A percentile compares a stretch with the other conserved stretches of the same genome.
Evolutionary conservation across 1,140 invertebrate species (phyloP).

Genomic region (Phthorimaea operculella): DNA sequence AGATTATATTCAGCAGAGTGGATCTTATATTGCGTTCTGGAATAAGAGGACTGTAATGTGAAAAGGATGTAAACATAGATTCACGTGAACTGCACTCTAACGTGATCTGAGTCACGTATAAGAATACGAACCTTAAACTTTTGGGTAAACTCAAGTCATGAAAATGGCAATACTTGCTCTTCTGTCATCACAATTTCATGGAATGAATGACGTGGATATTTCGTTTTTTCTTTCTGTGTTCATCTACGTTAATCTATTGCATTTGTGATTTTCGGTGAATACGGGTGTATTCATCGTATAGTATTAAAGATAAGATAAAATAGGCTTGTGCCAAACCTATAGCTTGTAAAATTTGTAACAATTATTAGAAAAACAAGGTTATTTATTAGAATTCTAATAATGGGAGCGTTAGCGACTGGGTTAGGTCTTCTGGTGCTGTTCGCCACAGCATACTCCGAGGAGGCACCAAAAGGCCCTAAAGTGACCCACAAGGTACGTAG

Average conservation of each 20-base stretch:
- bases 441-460: conserved; percentile 40
- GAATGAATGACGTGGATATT: background rate
- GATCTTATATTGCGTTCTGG: too few relatives aligned
- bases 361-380: conserved; percentile 52
- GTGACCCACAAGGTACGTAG: conserved; percentile 53
- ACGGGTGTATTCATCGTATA: background rate
- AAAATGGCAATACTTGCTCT: background rate
- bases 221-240: background rate
- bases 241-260: background rate
- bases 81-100: too few relatives aligned
- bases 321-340: background rate
- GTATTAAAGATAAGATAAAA: background rate
- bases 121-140: too few relatives aligned
- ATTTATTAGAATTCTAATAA: conserved; percentile 38
- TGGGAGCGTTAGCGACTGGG: conserved; percentile 40
- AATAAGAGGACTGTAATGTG: too few relatives aligned
- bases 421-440: conserved; percentile 46
- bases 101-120: too few relatives aligned
- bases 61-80: too few relatives aligned
- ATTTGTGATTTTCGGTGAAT: background rate
- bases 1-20: too few relatives aligned
- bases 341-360: conserved; percentile 19
- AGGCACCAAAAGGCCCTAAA: conserved; percentile 56
- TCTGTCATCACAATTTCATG: background rate
- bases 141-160: too few relatives aligned